Base-by-base conservation (phyloP, 2,113 vertebrate genomes). In the Orcinus orca region DNA sequence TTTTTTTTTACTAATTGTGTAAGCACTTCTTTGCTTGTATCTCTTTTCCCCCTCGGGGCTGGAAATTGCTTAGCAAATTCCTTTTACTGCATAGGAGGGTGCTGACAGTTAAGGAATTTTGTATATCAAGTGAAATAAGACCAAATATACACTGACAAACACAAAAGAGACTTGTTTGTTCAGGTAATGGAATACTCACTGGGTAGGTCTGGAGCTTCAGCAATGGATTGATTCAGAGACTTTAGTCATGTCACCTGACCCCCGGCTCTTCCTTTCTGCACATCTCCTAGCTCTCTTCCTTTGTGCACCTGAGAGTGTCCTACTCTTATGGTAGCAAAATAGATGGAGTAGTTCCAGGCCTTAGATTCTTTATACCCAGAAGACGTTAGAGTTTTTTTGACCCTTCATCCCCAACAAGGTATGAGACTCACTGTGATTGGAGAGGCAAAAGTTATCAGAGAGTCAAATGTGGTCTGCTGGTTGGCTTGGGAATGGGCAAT, bases 291-390 rank as follows among this genome's bases (percentile, higher is more conserved):
- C 29, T 41, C 14, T 38, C 58, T 92, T 70, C 3, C 58, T 65
- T 5, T 15, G 1, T 17, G 26, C 17, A 1, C 5, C 33, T 0
- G 10, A 17, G 1, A 5, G 8, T 36, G n/a, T n/a, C 9, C 50
- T 79, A 15, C 5, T 4, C 1, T 33, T 33, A 36, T 1, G 29
- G 53, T 25, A 21, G 9, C 8, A 77, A 63, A 58, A 17, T 9
- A 50, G 5, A 23, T 13, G 15, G 41, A 17, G 9, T 2, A 62
- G 10, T 29, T 68, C 36, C 5, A 71, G 11, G 11, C 38, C 68
- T 60, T 31, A 4, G 0, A 26, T 68, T 55, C 47, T 44, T 33
- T 65, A 65, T 18, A 15, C 3, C 7, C 6, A 68, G 1, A 21
- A 67, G 25, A 58, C 1, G 4, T 1, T 73, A 25, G 36, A 29